Base-by-base conservation (phyloP, 2,797 vertebrate genomes). In the Rousettus madagascariensis region DNA sequence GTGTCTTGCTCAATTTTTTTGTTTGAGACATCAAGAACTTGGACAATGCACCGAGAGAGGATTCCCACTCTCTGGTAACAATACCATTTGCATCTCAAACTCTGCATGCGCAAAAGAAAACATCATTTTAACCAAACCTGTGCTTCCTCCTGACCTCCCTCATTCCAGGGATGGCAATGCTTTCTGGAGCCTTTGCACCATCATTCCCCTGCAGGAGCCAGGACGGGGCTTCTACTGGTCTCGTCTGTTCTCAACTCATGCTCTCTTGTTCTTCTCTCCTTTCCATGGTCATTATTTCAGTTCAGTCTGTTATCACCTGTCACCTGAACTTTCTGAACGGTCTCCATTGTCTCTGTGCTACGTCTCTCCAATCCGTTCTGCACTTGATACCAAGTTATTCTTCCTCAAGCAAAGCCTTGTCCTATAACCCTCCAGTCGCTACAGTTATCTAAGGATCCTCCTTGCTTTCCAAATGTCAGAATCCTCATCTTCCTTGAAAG, bases 101-200 rank as follows among this genome's bases (percentile, higher is more conserved):
- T 55, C 8, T 65, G 11, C 15, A 2, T 10, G 6, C 59, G 49
- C 10, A 17, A 55, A 74, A 49, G 38, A 71, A 91, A 61, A 51
- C 0, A 36, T 30, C 7, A 10, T 68, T 5, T 22, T 28, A 69
- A 61, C 11, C 66, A 61, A 55, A 43, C 2, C 17, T 0, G 0
- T 19, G 30, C 13, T 6, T 41, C 66, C 53, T 77, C 68, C 22
- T 12, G 8, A 22, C 28, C 24, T 24, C 74, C 26, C 36, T 49
- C 3, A 2, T 41, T 38, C 55, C 16, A n/a, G 0, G 12, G 36
- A 43, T 2, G 5, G 55, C 4, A 4, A 3, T 2, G 19, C 28
- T 87, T 36, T 30, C 65, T 12, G 22, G 61, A 59, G 5, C 5
- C 55, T 38, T 61, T 55, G 80, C 3, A 4, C 0, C 5, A 30